These are phyloP conservation scores for Urosaurus nigricauda DNA, from an alignment of 2,797 vertebrate species.

Conservation along the genomic window DNA sequence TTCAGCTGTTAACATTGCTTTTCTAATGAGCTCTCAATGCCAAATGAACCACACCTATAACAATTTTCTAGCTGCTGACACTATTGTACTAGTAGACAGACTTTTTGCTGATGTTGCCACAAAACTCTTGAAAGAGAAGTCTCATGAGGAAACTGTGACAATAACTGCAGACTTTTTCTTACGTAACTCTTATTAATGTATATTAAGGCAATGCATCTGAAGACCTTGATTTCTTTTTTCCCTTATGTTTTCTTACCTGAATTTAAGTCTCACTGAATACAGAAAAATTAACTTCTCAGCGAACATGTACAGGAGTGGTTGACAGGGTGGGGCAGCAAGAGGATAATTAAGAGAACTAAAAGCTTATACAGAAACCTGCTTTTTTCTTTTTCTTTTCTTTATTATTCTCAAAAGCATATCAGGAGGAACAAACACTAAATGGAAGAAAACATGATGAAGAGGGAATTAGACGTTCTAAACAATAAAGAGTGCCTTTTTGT, in stretches of 20 bases:
- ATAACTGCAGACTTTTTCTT: background rate
- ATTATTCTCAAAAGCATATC: no score
- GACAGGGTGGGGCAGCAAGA: no score
- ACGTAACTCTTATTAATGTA: background rate
- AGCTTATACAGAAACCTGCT: no score
- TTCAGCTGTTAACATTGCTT: background rate
- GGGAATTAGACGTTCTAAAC: background rate
- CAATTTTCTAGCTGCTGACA: background rate
- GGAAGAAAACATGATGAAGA: no score
- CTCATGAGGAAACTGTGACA: background rate
- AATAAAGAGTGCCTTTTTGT: background rate
- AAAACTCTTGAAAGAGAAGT: background rate
- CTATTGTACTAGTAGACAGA: background rate
- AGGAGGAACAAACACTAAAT: no score
- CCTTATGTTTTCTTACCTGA: background rate
- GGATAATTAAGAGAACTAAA: no score
- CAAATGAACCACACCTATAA: background rate
- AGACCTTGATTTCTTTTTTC: background rate
- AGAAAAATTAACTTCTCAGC: background rate
- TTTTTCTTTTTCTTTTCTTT: no score
- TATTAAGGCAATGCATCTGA: background rate
- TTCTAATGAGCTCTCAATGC: background rate
- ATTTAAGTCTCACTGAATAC: background rate
- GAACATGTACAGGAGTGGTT: background rate
- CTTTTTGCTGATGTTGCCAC: background rate